Percentiles rank a stretch among this genome's conserved stretches.
Conservation (phyloP, 2,797 vertebrate species). For the Sarcophilus harrisii region DNA sequence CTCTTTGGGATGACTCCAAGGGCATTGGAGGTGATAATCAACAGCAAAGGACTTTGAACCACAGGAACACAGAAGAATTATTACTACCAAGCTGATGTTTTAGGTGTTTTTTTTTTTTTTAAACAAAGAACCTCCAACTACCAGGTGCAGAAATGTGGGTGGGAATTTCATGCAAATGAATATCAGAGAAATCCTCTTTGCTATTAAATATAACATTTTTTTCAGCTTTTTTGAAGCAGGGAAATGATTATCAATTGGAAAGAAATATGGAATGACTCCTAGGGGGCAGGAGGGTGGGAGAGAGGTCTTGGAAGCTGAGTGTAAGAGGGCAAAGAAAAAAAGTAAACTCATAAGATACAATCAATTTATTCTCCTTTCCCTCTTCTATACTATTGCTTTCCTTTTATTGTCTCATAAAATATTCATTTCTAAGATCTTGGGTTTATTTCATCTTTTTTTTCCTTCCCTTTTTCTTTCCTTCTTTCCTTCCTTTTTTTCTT, state of each 20-base stretch:
- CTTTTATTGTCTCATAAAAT: slow-evolving; percentile 70
- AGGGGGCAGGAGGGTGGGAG: not conserved
- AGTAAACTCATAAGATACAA: slow-evolving; percentile 55
- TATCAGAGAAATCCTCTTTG: slow-evolving; percentile 1
- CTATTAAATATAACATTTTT: slow-evolving; percentile 30
- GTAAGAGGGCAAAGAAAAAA: slow-evolving; percentile 42
- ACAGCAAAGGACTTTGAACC: not conserved
- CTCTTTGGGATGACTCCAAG: not conserved
- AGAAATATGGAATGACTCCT: not conserved
- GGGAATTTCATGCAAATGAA: not conserved
- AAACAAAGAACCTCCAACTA: slow-evolving; percentile 38
- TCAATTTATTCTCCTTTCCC: slow-evolving; percentile 69
- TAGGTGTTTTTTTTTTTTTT: slow-evolving; percentile 8
- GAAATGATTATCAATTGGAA: slow-evolving; percentile 22
- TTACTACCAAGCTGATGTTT: not conserved
- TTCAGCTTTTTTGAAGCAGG: slow-evolving; percentile 44
- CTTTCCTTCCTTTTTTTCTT: slow-evolving; percentile 53
- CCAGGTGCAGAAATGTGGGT: not conserved
- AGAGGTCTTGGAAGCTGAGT: not conserved
- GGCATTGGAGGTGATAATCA: not conserved
- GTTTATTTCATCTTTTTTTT: slow-evolving; percentile 59
- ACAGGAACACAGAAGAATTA: not conserved
- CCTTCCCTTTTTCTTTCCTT: slow-evolving; percentile 57
- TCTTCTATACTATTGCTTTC: slow-evolving; percentile 66
- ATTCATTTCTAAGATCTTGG: slow-evolving; percentile 73